phyloP scores from a whole-genome alignment of 1,140 invertebrate genomes.

The Penaeus japonicus region DNA sequence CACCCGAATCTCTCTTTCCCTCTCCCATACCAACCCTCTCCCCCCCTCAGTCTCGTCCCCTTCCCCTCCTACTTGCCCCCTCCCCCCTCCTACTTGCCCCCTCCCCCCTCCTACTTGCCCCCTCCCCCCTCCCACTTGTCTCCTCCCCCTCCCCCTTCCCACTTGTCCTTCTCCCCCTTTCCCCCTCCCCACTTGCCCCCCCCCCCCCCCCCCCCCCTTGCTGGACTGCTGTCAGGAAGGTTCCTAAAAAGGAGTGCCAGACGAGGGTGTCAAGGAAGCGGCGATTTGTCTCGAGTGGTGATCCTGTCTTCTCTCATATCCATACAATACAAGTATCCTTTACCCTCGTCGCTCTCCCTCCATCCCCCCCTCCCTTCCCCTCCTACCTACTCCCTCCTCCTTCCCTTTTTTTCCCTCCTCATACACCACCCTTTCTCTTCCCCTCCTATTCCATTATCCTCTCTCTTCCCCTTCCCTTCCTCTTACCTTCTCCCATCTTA shows the following conservation, averaged over 20 bases:
- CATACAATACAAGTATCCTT: neutral
- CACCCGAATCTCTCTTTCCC: too few relatives aligned
- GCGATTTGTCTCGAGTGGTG: too few relatives aligned
- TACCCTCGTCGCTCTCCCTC: neutral
- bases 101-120: neutral
- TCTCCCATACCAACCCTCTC: neutral
- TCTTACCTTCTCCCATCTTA: neutral
- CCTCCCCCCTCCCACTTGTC: neutral
- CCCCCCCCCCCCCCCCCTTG: too few relatives aligned
- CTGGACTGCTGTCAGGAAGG: too few relatives aligned
- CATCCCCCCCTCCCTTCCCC: neutral
- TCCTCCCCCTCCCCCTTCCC: neutral
- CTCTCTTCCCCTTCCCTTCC: neutral
- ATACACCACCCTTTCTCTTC: too few relatives aligned
- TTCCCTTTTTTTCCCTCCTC: neutral
- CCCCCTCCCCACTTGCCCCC: neutral
- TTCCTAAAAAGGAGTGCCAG: too few relatives aligned
- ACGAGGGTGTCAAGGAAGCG: too few relatives aligned
- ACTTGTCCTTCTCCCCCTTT: neutral
- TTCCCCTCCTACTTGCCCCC: neutral
- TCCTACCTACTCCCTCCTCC: neutral
- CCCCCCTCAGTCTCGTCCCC: neutral
- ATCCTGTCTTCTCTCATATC: too few relatives aligned
- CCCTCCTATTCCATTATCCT: neutral
- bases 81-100: neutral